Percentiles rank a stretch among this genome's conserved stretches.
Conservation (phyloP, 2,888 invertebrate species). For the Copidosoma aretas region DNA sequence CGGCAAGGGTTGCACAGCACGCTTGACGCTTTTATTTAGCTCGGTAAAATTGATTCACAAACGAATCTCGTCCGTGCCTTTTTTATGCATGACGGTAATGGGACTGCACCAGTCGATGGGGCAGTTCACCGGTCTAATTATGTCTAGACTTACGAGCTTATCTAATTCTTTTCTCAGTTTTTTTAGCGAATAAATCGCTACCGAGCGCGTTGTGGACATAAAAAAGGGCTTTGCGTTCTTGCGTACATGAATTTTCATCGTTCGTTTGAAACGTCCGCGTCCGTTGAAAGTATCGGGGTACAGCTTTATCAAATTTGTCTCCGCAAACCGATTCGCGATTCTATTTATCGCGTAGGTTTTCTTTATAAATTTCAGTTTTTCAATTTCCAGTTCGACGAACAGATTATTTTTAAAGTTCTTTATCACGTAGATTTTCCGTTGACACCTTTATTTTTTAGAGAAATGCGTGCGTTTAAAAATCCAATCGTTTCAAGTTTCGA, state of each 20-base stretch:
- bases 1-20: constrained; percentile 45
- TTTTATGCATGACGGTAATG: constrained; percentile 52
- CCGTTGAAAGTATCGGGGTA: constrained; percentile 3
- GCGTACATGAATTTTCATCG: constrained; percentile 4
- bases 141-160: constrained; percentile 44
- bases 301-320: background rate
- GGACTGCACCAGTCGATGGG: constrained; percentile 55
- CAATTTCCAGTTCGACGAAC: constrained; percentile 1
- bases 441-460: background rate
- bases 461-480: background rate
- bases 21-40: constrained; percentile 45
- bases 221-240: constrained; percentile 1
- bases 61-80: constrained; percentile 34
- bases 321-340: background rate
- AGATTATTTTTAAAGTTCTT: background rate
- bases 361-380: background rate
- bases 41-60: constrained; percentile 49
- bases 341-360: background rate
- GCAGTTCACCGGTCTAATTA: constrained; percentile 49
- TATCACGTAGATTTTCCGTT: background rate
- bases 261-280: background rate
- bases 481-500: background rate
- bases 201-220: background rate
- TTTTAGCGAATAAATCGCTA: background rate
- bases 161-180: constrained; percentile 29